Percentiles rank a stretch among this genome's conserved stretches.
Evolutionary conservation across 2,113 vertebrate species (phyloP).

Genomic region (Nycticebus coucang): DNA sequence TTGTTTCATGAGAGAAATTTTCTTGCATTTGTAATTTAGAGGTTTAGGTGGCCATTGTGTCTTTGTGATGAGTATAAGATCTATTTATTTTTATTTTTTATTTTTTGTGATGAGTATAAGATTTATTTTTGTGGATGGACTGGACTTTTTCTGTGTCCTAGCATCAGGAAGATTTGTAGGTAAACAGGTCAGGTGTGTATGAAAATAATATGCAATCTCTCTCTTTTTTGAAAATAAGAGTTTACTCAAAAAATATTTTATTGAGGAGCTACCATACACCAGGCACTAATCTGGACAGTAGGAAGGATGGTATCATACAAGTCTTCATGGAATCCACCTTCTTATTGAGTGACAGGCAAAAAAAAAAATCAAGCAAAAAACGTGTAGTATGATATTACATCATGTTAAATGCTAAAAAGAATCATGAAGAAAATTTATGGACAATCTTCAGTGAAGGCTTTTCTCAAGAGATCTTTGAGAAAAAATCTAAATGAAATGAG

Average conservation of each 20-base stretch:
- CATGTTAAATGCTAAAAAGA: neutral
- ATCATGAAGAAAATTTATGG: neutral
- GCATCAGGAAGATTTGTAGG: neutral
- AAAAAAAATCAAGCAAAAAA: neutral
- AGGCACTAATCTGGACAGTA: neutral
- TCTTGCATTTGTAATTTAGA: neutral
- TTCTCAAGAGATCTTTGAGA: neutral
- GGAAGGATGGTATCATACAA: neutral
- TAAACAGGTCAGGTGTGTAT: neutral
- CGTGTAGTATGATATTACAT: neutral
- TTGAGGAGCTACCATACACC: neutral
- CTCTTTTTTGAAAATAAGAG: neutral
- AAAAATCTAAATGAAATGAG: constrained; percentile 20
- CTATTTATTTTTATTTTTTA: neutral
- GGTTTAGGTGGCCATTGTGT: neutral
- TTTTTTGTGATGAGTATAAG: neutral
- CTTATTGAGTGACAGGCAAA: neutral
- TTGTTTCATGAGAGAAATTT: neutral
- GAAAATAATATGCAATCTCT: neutral
- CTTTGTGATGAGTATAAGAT: neutral
- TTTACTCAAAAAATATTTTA: neutral
- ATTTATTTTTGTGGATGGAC: neutral
- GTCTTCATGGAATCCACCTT: neutral
- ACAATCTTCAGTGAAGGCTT: neutral
- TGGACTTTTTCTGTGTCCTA: neutral